These are phyloP conservation scores for Electrona antarctica DNA, from an alignment of 2,113 vertebrate species.

Conservation along the genomic window DNA sequence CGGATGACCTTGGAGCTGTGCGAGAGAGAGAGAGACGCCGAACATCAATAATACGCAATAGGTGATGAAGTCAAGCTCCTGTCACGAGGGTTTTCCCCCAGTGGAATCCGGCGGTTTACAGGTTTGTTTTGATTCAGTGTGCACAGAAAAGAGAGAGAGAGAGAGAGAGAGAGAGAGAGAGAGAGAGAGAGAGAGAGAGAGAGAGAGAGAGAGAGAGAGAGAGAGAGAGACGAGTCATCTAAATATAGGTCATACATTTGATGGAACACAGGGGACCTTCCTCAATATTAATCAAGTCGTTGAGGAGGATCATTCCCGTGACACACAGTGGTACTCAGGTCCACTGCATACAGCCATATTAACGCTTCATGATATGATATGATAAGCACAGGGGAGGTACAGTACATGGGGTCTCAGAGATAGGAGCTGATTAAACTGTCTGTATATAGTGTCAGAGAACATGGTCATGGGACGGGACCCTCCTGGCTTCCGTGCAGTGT, in stretches of 20 bases:
- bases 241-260: not conserved
- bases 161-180: too few species aligned
- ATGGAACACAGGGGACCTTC: not conserved
- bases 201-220: too few species aligned
- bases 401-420: conserved; percentile 12
- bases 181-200: too few species aligned
- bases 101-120: too few species aligned
- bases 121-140: too few species aligned
- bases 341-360: conserved; percentile 34
- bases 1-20: not conserved
- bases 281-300: conserved; percentile 17
- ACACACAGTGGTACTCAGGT: not conserved
- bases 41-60: too few species aligned
- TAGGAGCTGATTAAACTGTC: conserved; percentile 28
- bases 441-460: conserved; percentile 15
- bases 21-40: not conserved
- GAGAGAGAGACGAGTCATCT: not conserved
- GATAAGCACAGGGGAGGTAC: too few species aligned
- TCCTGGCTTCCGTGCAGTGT: not conserved
- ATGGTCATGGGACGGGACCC: conserved; percentile 17
- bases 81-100: too few species aligned
- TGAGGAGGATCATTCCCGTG: conserved; percentile 25
- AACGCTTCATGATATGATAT: conserved; percentile 36
- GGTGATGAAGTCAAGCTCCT: too few species aligned
- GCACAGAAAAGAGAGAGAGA: too few species aligned